Base-by-base conservation (phyloP, 2,797 vertebrate species). In the Garrulus glandarius region DNA sequence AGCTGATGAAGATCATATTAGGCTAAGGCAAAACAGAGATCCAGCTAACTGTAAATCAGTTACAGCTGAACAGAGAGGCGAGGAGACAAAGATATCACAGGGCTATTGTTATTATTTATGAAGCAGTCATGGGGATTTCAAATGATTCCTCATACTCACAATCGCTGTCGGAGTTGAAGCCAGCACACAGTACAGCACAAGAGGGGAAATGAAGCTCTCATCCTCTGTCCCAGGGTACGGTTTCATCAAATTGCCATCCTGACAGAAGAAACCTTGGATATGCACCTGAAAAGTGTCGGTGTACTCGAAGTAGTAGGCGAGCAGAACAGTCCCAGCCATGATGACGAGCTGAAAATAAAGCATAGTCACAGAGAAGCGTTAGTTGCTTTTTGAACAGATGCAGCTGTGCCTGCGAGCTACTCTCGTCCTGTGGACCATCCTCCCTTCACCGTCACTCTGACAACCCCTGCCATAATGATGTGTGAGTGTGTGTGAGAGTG, bases 221-320 rank as follows among this genome's bases (percentile, higher is more conserved):
- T 99, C 99, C 92, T 99, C 99, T 3, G 97, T 97, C 63, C 99
- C 99, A 0, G 99, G 99, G 95, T 99, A 99, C 0, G 99, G 99
- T 98, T 99, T 99, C 99, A 99, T 99, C 96, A 99, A 98, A 94
- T 99, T 99, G 39, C 99, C 99, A 4, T 99, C 99, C 69, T 99
- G 99, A 89, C 99, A 99, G 98, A 99, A 99, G 98, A 99, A 99
- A 41, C 99, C 99, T 98, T 99, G 99, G 97, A 99, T 97, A 71
- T 99, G 99, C 95, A 99, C 99, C 94, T 99, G 98, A 93, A 99
- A 99, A 92, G 99, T 99, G 97, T 99, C 98, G 1, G 99, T 99
- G 98, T 99, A 99, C 97, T 99, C 99, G 87, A 99, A 99, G 98
- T 99, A 99, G 98, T 99, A 99, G 94, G 99, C 99, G 84, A 99